Evolutionary conservation across 2,888 invertebrate species (phyloP).

Genomic region (Cataglyphis cursor): DNA sequence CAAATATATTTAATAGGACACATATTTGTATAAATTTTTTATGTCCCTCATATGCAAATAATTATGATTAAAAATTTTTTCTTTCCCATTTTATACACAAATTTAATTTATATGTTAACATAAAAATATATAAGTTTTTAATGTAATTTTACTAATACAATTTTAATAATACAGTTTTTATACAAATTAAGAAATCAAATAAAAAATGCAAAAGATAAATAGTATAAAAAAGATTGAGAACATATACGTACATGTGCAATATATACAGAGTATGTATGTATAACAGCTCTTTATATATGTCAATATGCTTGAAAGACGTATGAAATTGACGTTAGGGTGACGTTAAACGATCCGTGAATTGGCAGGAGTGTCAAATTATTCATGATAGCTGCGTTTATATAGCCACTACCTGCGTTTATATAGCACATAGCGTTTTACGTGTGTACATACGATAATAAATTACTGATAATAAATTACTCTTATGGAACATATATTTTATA

Average conservation of each 20-base stretch:
- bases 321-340: constrained; percentile 32
- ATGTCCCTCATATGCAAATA: not conserved
- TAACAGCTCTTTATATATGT: constrained; percentile 8
- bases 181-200: not conserved
- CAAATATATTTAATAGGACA: not conserved
- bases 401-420: not conserved
- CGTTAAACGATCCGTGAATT: constrained; percentile 46
- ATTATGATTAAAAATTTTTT: not conserved
- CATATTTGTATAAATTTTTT: not conserved
- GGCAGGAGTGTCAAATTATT: constrained; percentile 39
- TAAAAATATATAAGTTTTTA: not conserved
- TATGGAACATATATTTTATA: not conserved
- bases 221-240: not conserved
- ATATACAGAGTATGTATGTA: not conserved
- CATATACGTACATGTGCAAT: not conserved
- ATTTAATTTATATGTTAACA: not conserved
- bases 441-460: not conserved
- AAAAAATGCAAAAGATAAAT: not conserved
- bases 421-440: not conserved
- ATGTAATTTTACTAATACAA: too few species aligned
- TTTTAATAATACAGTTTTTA: too few species aligned
- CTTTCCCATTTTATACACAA: not conserved
- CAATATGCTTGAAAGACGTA: not conserved
- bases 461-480: not conserved
- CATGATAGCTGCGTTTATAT: constrained; percentile 25